phyloP scores from a whole-genome alignment of 2,797 vertebrate species.

The Melanotaenia trifasciata region DNA sequence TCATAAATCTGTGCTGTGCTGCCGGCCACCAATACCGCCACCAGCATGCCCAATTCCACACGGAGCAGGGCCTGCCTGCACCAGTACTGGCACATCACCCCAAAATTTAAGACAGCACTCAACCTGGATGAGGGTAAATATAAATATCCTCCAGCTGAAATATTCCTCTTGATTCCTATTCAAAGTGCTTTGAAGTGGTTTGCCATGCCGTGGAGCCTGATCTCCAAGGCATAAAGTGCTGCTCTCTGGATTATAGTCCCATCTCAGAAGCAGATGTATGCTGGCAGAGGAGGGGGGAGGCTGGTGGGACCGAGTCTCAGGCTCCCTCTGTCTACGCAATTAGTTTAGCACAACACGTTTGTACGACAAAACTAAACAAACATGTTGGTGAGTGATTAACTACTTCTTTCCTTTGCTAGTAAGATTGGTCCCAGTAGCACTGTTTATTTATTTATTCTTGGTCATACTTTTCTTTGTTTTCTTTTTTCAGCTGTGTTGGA shows the following conservation, averaged over 20 bases:
- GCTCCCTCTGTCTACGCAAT: constrained; percentile 43
- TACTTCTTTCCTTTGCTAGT: constrained; percentile 8
- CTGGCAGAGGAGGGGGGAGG: constrained; percentile 69
- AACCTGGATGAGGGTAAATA: constrained; percentile 24
- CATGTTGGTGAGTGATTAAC: not conserved
- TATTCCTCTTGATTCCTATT: constrained; percentile 23
- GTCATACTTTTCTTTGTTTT: constrained; percentile 17
- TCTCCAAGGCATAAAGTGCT: constrained; percentile 47
- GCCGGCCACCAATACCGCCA: constrained; percentile 78
- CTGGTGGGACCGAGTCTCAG: constrained; percentile 40
- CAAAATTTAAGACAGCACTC: constrained; percentile 28
- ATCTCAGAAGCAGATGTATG: constrained; percentile 72
- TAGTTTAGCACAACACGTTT: constrained; percentile 26
- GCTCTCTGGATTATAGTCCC: constrained; percentile 65
- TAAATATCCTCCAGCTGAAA: constrained; percentile 23
- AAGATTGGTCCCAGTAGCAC: not conserved
- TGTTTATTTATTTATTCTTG: not conserved
- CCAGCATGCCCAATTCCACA: constrained; percentile 76
- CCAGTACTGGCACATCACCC: constrained; percentile 72
- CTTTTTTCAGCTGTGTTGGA: constrained; percentile 27
- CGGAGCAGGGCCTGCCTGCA: constrained; percentile 70
- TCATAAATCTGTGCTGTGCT: constrained; percentile 82
- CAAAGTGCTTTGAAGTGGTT: constrained; percentile 33
- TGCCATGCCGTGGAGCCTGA: constrained; percentile 52
- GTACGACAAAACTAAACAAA: constrained; percentile 10